Evolutionary conservation across 2,797 vertebrate genomes (phyloP).

Genomic region (Hydrophis major): DNA sequence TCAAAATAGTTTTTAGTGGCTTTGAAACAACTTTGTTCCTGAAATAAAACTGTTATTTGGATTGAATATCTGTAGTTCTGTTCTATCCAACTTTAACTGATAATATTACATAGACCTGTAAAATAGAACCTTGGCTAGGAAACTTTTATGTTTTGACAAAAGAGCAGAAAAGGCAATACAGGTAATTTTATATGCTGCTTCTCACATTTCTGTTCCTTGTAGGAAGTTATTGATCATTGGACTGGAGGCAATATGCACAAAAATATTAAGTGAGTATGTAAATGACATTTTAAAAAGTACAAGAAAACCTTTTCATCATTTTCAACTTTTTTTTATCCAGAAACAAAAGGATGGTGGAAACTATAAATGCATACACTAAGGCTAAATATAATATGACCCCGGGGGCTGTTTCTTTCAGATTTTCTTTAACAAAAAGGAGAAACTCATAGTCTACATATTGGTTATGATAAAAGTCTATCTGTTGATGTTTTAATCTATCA

Average conservation of each 20-base stretch:
- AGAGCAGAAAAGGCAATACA: constrained; percentile 55
- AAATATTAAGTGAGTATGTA: constrained; percentile 43
- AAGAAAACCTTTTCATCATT: constrained; percentile 22
- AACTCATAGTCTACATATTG: neutral
- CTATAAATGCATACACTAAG: constrained; percentile 16
- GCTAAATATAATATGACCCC: constrained; percentile 27
- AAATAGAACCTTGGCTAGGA: constrained; percentile 59
- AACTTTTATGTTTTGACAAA: constrained; percentile 57
- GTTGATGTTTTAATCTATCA: too few species aligned
- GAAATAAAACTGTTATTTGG: constrained; percentile 61
- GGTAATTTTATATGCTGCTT: constrained; percentile 50
- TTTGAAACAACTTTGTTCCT: constrained; percentile 17
- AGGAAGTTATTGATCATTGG: constrained; percentile 64
- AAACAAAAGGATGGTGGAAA: constrained; percentile 27
- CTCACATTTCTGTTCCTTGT: constrained; percentile 56
- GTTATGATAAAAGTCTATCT: neutral
- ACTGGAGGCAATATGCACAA: constrained; percentile 40
- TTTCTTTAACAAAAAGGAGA: neutral
- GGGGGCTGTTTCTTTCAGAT: constrained; percentile 35
- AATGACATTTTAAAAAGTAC: constrained; percentile 34
- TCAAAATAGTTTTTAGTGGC: neutral
- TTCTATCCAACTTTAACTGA: constrained; percentile 45
- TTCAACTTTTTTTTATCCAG: constrained; percentile 33
- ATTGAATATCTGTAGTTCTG: constrained; percentile 39
- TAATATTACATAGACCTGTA: constrained; percentile 61